These are phyloP conservation scores for Euphonia xanthogaster DNA, from an alignment of 2,797 vertebrate species.

Conservation along the genomic window DNA sequence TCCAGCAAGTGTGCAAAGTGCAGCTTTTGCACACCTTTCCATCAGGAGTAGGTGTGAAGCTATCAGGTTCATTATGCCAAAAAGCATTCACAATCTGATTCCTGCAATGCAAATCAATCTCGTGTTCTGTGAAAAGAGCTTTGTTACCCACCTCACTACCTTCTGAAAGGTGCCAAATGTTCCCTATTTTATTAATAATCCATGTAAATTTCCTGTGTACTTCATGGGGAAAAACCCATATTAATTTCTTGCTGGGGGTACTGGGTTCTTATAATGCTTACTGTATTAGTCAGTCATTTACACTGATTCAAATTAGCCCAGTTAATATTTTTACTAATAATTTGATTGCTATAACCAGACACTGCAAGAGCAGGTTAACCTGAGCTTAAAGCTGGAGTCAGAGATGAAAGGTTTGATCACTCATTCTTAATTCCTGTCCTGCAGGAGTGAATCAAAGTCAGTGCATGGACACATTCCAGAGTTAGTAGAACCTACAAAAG, in stretches of 20 bases:
- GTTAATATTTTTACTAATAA: constrained; percentile 26
- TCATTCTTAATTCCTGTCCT: constrained; percentile 39
- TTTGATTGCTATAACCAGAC: constrained; percentile 12
- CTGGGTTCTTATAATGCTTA: background rate
- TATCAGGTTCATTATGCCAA: background rate
- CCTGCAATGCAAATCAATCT: background rate
- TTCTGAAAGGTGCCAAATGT: background rate
- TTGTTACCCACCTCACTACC: background rate
- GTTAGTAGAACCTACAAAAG: background rate
- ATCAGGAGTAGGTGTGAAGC: background rate
- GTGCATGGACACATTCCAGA: background rate
- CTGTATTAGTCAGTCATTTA: constrained; percentile 14
- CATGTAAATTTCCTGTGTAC: background rate
- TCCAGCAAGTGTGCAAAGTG: background rate
- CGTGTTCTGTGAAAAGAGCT: background rate
- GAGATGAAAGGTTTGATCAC: constrained; percentile 7
- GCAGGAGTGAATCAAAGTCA: background rate
- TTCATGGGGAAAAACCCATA: background rate
- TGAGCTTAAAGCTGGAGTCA: constrained; percentile 1
- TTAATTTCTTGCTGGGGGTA: background rate
- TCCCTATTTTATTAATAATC: background rate
- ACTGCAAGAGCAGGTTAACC: constrained; percentile 25
- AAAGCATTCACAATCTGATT: background rate
- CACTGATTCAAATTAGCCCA: background rate
- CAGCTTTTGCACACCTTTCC: background rate